Evolutionary conservation across 2,888 invertebrate species (phyloP).

Genomic region (Rhagonycha fulva): DNA sequence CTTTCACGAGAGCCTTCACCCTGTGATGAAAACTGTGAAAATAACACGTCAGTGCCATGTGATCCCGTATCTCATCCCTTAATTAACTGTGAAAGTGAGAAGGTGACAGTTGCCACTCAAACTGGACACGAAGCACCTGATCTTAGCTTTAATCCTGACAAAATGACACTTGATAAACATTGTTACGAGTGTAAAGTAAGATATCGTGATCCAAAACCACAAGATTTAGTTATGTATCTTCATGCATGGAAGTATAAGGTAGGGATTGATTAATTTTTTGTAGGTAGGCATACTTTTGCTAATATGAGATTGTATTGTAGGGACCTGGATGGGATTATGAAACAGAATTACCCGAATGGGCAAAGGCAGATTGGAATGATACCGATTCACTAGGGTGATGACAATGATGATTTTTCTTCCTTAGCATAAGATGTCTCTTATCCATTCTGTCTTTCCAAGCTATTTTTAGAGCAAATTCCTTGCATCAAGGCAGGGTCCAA

Average conservation of each 20-base stretch:
- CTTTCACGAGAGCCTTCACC: constrained; percentile 75
- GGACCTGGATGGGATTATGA: constrained; percentile 95
- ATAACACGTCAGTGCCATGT: constrained; percentile 50
- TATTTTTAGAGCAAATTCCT: constrained; percentile 36
- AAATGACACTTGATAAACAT: constrained; percentile 80
- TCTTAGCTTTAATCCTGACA: constrained; percentile 67
- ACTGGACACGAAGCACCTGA: constrained; percentile 80
- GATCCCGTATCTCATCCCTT: constrained; percentile 46
- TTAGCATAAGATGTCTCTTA: constrained; percentile 48
- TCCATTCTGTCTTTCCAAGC: constrained; percentile 52
- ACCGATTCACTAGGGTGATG: constrained; percentile 60
- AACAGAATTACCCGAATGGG: constrained; percentile 92
- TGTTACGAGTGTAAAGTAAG: constrained; percentile 93
- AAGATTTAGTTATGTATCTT: constrained; percentile 93
- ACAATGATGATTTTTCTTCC: constrained; percentile 37
- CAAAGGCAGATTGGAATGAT: constrained; percentile 81
- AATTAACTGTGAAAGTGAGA: constrained; percentile 53
- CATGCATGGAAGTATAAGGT: constrained; percentile 94
- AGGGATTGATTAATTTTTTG: constrained; percentile 35
- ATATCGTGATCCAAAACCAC: constrained; percentile 88
- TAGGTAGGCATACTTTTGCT: background rate
- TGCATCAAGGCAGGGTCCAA: constrained; percentile 50
- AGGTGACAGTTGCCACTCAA: constrained; percentile 83
- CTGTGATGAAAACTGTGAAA: constrained; percentile 61
- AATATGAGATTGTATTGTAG: constrained; percentile 54